Percentiles rank a stretch among this genome's conserved stretches.
Conservation (phyloP, 1,140 invertebrate genomes). For the Brachionus rotundiformis region DNA sequence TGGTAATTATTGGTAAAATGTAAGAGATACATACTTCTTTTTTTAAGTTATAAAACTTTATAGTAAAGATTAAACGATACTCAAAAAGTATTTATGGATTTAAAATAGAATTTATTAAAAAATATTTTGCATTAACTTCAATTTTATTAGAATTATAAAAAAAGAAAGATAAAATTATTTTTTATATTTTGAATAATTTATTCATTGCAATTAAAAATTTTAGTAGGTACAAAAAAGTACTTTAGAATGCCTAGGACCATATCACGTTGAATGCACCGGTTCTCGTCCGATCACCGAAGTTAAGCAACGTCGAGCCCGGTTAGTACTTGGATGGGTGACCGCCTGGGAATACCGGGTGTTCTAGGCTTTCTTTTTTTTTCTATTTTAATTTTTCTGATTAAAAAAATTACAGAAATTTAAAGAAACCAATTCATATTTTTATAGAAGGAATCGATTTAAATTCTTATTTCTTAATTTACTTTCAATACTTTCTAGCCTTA, state of each 20-base stretch:
- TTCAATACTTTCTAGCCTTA: no score
- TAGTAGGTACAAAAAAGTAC: not conserved
- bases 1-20: not conserved
- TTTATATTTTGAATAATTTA: no score
- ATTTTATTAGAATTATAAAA: no score
- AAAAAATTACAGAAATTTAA: no score
- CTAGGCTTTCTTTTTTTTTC: not conserved
- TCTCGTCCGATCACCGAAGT: conserved; percentile 49
- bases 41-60: not conserved
- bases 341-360: conserved; percentile 45
- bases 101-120: not conserved
- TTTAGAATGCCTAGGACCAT: conserved; percentile 10
- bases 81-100: not conserved
- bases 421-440: no score
- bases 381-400: not conserved
- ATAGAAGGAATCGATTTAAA: no score
- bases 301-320: conserved; percentile 41
- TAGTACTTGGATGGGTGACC: conserved; percentile 49
- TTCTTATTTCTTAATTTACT: not conserved
- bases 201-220: not conserved
- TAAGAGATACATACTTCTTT: conserved; percentile 2
- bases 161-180: no score
- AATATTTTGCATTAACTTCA: not conserved
- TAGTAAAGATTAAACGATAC: not conserved
- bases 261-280: conserved; percentile 46